phyloP scores from a whole-genome alignment of 2,888 invertebrate genomes.

The Drosophila crucigera region DNA sequence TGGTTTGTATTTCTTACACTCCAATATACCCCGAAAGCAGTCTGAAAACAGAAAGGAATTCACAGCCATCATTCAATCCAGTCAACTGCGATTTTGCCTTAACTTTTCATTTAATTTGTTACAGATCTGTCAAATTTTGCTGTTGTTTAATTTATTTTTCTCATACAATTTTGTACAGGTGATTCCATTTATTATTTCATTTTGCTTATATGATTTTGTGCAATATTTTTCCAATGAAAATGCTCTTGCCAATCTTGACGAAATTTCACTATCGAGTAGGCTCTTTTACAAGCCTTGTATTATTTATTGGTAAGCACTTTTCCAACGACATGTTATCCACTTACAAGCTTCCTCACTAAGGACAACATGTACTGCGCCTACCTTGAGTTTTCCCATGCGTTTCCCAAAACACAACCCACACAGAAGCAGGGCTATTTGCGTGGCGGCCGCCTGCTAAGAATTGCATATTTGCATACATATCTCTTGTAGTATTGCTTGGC shows the following conservation, averaged over 20 bases:
- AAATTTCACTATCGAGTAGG: constrained; percentile 2
- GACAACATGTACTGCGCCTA: not conserved
- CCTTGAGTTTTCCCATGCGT: constrained; percentile 23
- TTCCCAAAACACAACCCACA: constrained; percentile 48
- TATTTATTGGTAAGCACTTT: constrained; percentile 5
- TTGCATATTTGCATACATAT: constrained; percentile 24
- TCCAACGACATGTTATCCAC: not conserved
- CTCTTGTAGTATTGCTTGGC: constrained; percentile 25
- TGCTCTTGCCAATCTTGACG: not conserved
- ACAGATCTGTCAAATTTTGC: not conserved
- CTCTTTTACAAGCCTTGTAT: not conserved
- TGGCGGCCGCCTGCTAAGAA: constrained; percentile 30
- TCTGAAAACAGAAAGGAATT: not conserved
- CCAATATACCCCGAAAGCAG: not conserved
- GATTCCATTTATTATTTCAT: not conserved
- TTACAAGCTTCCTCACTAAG: not conserved
- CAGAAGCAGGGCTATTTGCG: constrained; percentile 13
- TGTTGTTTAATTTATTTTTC: not conserved
- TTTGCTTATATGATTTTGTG: not conserved
- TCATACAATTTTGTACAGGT: not conserved
- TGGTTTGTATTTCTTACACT: not conserved
- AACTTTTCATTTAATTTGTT: not conserved
- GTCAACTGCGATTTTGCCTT: not conserved
- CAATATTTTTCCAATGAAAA: not conserved
- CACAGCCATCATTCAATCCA: not conserved